Evolutionary conservation across 1,140 invertebrate genomes (phyloP), one percentile per base, ranked within the genome.

Genomic region (Zaprionus davidi): DNA sequence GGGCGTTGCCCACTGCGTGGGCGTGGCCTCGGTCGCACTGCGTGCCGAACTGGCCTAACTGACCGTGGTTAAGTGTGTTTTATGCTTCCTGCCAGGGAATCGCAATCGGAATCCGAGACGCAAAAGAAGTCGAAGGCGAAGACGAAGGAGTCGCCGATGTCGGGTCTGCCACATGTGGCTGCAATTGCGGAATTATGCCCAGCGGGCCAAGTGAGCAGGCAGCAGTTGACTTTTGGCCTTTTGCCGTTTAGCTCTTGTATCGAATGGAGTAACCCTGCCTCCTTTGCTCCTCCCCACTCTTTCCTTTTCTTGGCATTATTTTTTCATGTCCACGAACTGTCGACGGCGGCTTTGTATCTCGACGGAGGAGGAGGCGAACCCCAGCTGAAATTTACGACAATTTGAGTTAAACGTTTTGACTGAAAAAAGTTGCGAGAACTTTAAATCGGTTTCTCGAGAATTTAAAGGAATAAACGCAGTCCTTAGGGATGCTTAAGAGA

Each of bases 151-250:
- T 11, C 31, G 28, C 7, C 17, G 57, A 12, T 11, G 13, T 38
- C 7, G 49, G 38, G 26, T 69, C 69, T 56, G 78, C 71, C 85
- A 81, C 85, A 85, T 90, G 81, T 82, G 85, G 59, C 78, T 59
- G 81, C 84, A 88, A 88, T 88, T 88, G 84, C 62, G 70, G 76
- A 81, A 88, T 90, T 88, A 84, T 81, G 75, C 85, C 85, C 85
- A 79, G 49, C 65, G 81, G 85, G 74, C 63, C 56, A 65, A 78
- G 76, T 81, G 78, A 70, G 79, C 82, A 76, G 72, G 59, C 57
- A 53, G 63, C 31, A 34, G 31, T 88, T 84, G 72, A 85, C 85
- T 88, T 82, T 65, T 71, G 81, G 71, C 84, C 78, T 84, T 66
- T 66, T 68, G 77, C 53, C 82, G 68, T 68, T 73, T 73, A 46